Percentiles rank a stretch among this genome's conserved stretches.
Evolutionary conservation across 2,113 vertebrate genomes (phyloP).

Genomic region (Cryptotis parvus): DNA sequence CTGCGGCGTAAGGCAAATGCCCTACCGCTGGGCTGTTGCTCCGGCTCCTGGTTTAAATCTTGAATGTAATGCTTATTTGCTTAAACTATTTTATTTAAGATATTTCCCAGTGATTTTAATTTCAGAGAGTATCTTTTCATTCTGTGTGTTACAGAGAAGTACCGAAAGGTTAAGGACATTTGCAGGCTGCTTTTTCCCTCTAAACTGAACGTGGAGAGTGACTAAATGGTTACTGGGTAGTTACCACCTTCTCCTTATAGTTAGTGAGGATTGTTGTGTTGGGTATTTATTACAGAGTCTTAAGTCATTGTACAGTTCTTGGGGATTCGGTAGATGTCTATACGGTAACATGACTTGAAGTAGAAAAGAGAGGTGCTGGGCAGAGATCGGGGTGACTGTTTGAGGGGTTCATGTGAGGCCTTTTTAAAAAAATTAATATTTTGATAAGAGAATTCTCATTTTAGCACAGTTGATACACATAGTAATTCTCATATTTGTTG

Average conservation of each 20-base stretch:
- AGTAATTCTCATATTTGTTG: slow-evolving; percentile 58
- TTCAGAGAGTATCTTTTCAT: slow-evolving; percentile 52
- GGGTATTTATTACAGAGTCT: background rate
- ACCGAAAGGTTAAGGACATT: slow-evolving; percentile 61
- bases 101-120: slow-evolving; percentile 55
- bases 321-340: background rate
- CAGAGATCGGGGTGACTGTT: background rate
- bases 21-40: too few relatives aligned
- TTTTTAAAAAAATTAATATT: slow-evolving; percentile 77
- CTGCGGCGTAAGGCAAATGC: too few relatives aligned
- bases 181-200: slow-evolving; percentile 48
- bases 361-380: slow-evolving; percentile 15
- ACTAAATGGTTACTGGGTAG: slow-evolving; percentile 39
- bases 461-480: slow-evolving; percentile 50
- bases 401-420: slow-evolving; percentile 66
- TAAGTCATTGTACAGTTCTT: background rate
- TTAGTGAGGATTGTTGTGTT: slow-evolving; percentile 21
- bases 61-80: slow-evolving; percentile 44
- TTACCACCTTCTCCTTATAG: slow-evolving; percentile 38
- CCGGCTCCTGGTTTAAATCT: slow-evolving; percentile 49
- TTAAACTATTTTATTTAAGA: slow-evolving; percentile 51
- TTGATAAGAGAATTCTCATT: slow-evolving; percentile 69
- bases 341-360: background rate
- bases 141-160: slow-evolving; percentile 48
- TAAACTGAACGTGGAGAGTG: background rate